Evolutionary conservation across 2,113 vertebrate genomes (phyloP).

Genomic region (Oreamnos americanus): DNA sequence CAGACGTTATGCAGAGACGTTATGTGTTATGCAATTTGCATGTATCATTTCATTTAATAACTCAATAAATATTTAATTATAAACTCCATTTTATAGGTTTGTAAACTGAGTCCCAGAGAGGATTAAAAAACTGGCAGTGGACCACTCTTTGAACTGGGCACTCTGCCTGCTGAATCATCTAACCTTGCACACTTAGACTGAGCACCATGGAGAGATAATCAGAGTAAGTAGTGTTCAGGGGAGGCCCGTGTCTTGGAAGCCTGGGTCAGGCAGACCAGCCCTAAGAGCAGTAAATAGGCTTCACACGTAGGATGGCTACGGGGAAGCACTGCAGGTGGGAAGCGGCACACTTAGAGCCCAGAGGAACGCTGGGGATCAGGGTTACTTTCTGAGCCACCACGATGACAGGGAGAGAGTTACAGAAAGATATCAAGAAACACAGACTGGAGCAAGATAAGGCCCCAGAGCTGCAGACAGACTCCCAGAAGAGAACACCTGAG

Average conservation of each 20-base stretch:
- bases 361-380: background rate
- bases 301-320: rapidly evolving
- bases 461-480: rapidly evolving
- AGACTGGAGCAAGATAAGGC: background rate
- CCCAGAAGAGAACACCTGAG: background rate
- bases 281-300: background rate
- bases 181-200: background rate
- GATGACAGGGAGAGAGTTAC: background rate
- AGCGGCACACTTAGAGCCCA: background rate
- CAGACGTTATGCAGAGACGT: background rate
- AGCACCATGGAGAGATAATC: background rate
- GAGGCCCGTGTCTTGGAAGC: background rate
- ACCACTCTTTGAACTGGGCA: background rate
- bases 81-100: background rate
- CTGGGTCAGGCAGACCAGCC: background rate
- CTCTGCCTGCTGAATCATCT: background rate
- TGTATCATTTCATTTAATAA: background rate
- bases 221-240: background rate
- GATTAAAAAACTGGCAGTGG: background rate
- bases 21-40: background rate
- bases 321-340: background rate
- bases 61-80: background rate
- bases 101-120: background rate
- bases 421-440: background rate
- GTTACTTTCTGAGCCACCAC: background rate